Percentiles rank a stretch among this genome's conserved stretches.
phyloP scores from a whole-genome alignment of 2,888 invertebrate species.

The Notocelia uddmanniana region DNA sequence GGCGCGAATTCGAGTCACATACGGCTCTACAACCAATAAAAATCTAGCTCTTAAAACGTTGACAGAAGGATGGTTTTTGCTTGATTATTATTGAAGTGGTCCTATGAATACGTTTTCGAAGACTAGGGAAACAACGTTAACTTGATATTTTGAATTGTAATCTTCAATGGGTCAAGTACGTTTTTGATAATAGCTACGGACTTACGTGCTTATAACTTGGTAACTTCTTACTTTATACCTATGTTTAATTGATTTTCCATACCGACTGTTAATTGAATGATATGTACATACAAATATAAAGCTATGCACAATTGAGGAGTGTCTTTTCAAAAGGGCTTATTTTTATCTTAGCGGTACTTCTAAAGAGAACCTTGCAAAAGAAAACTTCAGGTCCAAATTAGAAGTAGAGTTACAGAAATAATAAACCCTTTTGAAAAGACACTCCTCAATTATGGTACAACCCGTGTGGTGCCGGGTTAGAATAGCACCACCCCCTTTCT shows the following conservation, averaged over 20 bases:
- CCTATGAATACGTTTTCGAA: neutral
- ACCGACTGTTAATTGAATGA: neutral
- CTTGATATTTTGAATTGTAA: neutral
- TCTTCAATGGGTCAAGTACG: slow-evolving; percentile 5
- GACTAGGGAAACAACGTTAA: neutral
- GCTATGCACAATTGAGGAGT: too few species aligned
- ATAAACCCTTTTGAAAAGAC: too few species aligned
- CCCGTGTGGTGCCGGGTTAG: too few species aligned
- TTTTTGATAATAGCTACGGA: neutral
- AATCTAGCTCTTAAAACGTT: neutral
- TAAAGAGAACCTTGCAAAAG: too few species aligned
- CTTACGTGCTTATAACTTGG: neutral
- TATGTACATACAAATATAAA: too few species aligned
- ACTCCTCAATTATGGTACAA: too few species aligned
- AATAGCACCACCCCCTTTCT: too few species aligned
- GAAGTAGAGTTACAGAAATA: too few species aligned
- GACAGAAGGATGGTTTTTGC: neutral
- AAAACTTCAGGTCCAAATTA: too few species aligned
- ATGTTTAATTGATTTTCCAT: too few species aligned
- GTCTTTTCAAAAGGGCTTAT: too few species aligned
- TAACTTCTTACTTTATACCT: neutral
- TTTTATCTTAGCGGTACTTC: too few species aligned
- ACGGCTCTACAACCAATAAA: neutral
- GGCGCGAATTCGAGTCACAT: slow-evolving; percentile 27
- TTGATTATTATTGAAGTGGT: neutral